Evolutionary conservation across 2,113 vertebrate species (phyloP), one percentile per base, ranked within the genome.

Genomic region (Tyrannus savana): DNA sequence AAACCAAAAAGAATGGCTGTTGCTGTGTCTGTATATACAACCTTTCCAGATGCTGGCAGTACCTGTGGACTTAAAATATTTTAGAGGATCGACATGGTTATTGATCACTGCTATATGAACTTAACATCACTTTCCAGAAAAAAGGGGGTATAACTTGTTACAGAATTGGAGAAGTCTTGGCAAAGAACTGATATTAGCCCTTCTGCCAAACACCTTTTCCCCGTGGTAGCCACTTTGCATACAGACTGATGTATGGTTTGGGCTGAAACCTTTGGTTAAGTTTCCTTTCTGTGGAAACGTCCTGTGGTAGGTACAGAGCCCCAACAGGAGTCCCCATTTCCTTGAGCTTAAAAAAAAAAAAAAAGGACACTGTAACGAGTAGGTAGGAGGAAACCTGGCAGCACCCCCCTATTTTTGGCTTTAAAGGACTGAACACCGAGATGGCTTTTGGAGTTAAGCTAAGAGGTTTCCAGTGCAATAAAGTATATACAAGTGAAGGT

Each of bases 51-150:
- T 98, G 98, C 97, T 98, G 98, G 98, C 98, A 98, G 98, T 98
- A 98, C 98, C 98, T 97, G 97, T 98, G 98, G 99, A 99, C 98
- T 98, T 98, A 97, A 98, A 98, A 96, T 98, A 96, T 97, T 98
- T 98, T 98, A 99, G 98, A 98, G 98, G 98, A 99, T 98, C 98
- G 97, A 95, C 98, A 98, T 98, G 98, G 96, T 98, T 98, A 97
- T 98, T 98, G 98, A 98, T 98, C 98, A 98, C 98, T 98, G 96
- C 98, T 97, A 96, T 99, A 98, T 98, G 99, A 99, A 99, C 98
- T 98, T 97, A 97, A 97, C 98, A 98, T 94, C 98, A 98, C 96
- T 98, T 98, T 97, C 98, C 98, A 98, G 93, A 39, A 87, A 97
- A 98, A 95, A 98, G 96, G 98, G 98, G 98, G 97, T 98, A 96